phyloP scores from a whole-genome alignment of 2,888 invertebrate genomes.

The Erpobdella octoculata region DNA sequence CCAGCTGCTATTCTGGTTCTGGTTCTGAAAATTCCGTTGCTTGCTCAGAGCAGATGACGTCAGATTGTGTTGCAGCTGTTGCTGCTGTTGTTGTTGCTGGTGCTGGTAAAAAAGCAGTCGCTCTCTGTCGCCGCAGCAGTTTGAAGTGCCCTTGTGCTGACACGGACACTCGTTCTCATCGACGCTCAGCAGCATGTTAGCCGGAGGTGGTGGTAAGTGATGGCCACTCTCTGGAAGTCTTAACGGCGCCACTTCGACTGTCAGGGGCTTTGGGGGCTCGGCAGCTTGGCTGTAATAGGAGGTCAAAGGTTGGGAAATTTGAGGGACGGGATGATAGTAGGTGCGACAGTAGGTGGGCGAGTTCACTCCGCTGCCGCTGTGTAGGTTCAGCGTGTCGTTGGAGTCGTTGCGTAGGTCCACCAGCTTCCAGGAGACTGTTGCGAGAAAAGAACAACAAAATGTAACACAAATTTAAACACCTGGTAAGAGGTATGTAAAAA shows the following conservation, averaged over 20 bases:
- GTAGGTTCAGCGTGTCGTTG: background rate
- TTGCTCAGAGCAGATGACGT: background rate
- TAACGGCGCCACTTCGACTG: background rate
- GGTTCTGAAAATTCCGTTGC: background rate
- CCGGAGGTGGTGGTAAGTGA: constrained; percentile 12
- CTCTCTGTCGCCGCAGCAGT: background rate
- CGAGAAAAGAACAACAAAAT: too few relatives aligned
- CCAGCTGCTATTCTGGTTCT: background rate
- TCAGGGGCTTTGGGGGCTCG: background rate
- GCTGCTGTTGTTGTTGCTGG: constrained; percentile 8
- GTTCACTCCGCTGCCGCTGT: background rate
- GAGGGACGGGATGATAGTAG: constrained; percentile 5
- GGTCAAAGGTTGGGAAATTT: background rate
- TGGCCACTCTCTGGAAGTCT: background rate
- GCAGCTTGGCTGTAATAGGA: background rate
- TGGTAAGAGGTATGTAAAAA: too few relatives aligned
- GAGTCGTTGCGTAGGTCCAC: constrained; percentile 12
- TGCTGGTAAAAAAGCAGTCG: background rate
- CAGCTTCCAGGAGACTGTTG: constrained; percentile 20
- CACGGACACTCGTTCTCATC: constrained; percentile 3
- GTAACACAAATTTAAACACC: too few relatives aligned
- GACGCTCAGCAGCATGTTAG: background rate
- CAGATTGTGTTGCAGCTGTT: constrained; percentile 17
- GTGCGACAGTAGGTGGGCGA: constrained; percentile 16
- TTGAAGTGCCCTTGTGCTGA: background rate